Conservation (phyloP, 2,113 vertebrate genomes). For the Donacobius atricapilla region DNA sequence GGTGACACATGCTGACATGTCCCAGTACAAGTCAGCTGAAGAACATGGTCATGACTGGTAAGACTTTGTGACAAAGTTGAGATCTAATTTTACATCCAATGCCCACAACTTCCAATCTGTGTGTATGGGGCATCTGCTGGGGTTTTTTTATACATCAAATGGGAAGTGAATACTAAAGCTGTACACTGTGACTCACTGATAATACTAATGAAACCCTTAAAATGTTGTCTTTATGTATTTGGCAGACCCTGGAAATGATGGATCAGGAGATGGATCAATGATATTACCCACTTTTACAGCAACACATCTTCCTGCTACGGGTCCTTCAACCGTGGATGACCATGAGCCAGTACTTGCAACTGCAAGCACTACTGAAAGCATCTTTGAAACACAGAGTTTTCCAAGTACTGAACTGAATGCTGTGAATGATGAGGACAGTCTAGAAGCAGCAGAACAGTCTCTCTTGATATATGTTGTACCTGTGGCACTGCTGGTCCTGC, state of each 20-base stretch:
- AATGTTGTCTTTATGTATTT: constrained; percentile 1
- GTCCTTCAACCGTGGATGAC: not conserved
- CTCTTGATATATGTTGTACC: constrained; percentile 62
- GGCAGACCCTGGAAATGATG: not conserved
- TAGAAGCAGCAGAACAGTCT: not conserved
- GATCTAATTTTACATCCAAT: not conserved
- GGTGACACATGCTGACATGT: rapidly evolving
- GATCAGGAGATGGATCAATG: constrained; percentile 1
- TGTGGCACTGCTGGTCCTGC: constrained; percentile 6
- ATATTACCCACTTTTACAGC: not conserved
- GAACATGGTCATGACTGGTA: not conserved
- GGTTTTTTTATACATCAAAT: not conserved
- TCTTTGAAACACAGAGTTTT: not conserved
- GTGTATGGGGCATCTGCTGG: not conserved
- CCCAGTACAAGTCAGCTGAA: not conserved
- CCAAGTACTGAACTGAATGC: not conserved
- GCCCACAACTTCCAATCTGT: not conserved
- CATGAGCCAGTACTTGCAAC: not conserved
- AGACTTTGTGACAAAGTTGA: not conserved
- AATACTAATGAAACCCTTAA: not conserved
- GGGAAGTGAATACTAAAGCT: not conserved
- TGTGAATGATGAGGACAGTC: not conserved
- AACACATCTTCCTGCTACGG: not conserved
- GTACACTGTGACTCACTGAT: not conserved
- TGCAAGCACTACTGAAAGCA: not conserved